phyloP scores from a whole-genome alignment of 2,113 vertebrate genomes.

The Atlantisia rogersi region DNA sequence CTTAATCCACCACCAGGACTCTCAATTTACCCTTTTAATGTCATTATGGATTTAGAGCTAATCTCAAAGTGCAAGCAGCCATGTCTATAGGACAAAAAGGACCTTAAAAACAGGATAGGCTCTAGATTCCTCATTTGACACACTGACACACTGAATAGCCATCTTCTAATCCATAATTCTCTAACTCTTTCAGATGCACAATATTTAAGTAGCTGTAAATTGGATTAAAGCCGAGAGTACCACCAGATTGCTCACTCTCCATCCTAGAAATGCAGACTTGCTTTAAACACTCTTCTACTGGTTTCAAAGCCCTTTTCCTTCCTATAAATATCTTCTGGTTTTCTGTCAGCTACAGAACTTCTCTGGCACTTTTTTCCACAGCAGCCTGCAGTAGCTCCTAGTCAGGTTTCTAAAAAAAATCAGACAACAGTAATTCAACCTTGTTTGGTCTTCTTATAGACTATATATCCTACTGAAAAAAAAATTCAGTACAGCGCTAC shows the following conservation, averaged over 20 bases:
- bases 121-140: not conserved
- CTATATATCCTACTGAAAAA: not conserved
- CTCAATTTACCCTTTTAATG: conserved; percentile 46
- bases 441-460: not conserved
- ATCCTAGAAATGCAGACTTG: not conserved
- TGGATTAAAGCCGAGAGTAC: conserved; percentile 18
- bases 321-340: not conserved
- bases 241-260: not conserved
- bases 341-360: not conserved
- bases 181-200: not conserved
- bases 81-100: not conserved
- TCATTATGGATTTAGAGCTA: conserved; percentile 47
- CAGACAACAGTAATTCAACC: not conserved
- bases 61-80: conserved; percentile 31
- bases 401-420: not conserved
- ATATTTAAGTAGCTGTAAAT: conserved; percentile 10
- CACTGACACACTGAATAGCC: conserved; percentile 51
- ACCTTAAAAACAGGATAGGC: conserved; percentile 29
- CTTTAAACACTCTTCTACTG: not conserved
- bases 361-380: not conserved
- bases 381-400: not conserved
- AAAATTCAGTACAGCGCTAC: not conserved
- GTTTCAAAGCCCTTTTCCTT: not conserved
- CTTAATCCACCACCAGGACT: conserved; percentile 32
- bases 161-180: conserved; percentile 42